Base-by-base conservation (phyloP, 92 coral and sea anemone genomes). In the Porites cylindrica region DNA sequence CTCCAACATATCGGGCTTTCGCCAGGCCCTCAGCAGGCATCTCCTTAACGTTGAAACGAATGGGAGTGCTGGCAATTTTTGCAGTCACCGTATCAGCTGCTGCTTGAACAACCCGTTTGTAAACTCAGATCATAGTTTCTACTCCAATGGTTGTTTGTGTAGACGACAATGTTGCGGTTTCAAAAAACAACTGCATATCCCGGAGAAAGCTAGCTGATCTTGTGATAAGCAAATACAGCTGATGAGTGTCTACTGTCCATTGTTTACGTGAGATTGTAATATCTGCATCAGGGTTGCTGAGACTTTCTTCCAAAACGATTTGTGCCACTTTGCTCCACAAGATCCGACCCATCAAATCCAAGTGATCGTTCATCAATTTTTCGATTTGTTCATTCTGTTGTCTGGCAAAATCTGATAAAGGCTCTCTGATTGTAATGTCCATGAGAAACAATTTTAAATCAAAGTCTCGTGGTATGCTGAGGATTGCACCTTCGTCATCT, bases 211-310 rank as follows among this genome's bases (percentile, higher is more conserved):
- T 62, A 62, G 66, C 17, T 13, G 66, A 62, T 62, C 72, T 88
- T 60, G 87, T 88, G 12, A 81, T 63, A 9, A 88, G 82, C 21
- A 88, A 50, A 61, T 61, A 61, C 66, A 61, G 7, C 6, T 61
- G 14, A 13, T 23, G 14, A 13, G 66, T 61, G 66, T 61, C 18
- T n/a, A 13, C 66, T 61, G 66, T 13, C 66, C 66, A 61, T n/a
- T 61, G 66, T n/a, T 13, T 61, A 13, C 66, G 14, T 17, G 66
- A 61, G 66, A 61, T 61, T 61, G 14, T n/a, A 61, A 61, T 13
- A 10, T 61, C 18, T 54, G 12, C 60, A 6, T 61, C 66, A 17
- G 18, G 7, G 18, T 17, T 13, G 19, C 66, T 6, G 6, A 17
- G n/a, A 10, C 7, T n/a, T 4, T 13, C 66, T 17, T 17, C 66